Evolutionary conservation across 2,113 vertebrate genomes (phyloP).

Genomic region (Nestor notabilis): DNA sequence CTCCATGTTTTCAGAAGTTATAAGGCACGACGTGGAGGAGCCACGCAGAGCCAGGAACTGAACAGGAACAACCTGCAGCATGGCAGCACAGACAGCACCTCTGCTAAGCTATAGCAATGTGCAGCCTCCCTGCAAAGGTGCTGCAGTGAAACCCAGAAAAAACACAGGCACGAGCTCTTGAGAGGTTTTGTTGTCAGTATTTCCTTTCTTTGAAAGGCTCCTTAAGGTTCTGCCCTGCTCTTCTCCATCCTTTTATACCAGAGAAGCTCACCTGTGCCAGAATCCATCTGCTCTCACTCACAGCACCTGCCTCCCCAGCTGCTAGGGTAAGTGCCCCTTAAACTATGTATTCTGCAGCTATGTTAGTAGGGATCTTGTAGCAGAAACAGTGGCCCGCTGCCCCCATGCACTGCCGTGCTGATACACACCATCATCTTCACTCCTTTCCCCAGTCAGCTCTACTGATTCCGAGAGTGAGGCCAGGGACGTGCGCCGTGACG

Average conservation of each 20-base stretch:
- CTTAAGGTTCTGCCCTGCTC: background rate
- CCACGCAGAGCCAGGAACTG: background rate
- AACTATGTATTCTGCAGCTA: background rate
- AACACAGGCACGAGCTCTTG: background rate
- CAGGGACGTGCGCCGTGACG: conserved; percentile 92
- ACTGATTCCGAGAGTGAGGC: conserved; percentile 92
- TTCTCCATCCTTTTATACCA: background rate
- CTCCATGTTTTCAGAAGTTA: background rate
- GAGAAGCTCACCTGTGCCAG: background rate
- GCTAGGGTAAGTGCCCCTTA: background rate
- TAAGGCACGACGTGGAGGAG: background rate
- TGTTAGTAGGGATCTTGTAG: background rate
- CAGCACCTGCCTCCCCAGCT: background rate
- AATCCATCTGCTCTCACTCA: background rate
- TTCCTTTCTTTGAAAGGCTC: background rate
- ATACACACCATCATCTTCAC: conserved; percentile 92
- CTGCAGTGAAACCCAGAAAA: background rate
- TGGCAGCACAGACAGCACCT: background rate
- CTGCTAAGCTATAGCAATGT: rapidly evolving
- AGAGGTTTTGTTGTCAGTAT: background rate
- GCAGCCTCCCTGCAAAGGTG: background rate
- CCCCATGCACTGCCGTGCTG: rapidly evolving
- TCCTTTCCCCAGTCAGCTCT: conserved; percentile 89
- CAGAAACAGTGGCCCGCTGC: no score
- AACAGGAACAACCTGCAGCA: background rate